Evolutionary conservation across 1,140 invertebrate genomes (phyloP).

Genomic region (Antheraea pernyi): DNA sequence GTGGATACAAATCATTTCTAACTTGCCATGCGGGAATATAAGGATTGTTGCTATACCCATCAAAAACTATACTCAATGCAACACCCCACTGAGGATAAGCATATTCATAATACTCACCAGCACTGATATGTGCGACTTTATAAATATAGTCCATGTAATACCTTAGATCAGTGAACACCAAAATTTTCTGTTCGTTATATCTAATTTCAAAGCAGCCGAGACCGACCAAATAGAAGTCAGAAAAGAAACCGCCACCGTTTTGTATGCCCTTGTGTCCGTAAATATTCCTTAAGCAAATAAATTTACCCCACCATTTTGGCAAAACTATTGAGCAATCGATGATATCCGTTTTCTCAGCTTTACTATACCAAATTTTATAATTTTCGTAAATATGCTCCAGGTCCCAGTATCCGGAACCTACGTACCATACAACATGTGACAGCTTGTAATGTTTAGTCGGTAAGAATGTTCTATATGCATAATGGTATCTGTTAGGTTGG

Average conservation of each 20-base stretch:
- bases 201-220: slow-evolving; percentile 55
- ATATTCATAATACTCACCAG: slow-evolving; percentile 55
- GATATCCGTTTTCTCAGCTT: slow-evolving; percentile 14
- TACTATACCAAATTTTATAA: slow-evolving; percentile 42
- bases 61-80: slow-evolving; percentile 13
- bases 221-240: slow-evolving; percentile 25
- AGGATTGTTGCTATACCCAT: slow-evolving; percentile 25
- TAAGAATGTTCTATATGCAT: slow-evolving; percentile 30
- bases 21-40: slow-evolving; percentile 32
- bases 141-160: slow-evolving; percentile 44
- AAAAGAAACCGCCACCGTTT: slow-evolving; percentile 37
- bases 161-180: slow-evolving; percentile 53
- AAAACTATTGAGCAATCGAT: slow-evolving; percentile 52
- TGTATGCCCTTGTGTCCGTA: slow-evolving; percentile 27
- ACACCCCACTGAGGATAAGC: slow-evolving; percentile 49
- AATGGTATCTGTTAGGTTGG: slow-evolving; percentile 21
- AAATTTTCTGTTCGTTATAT: slow-evolving; percentile 51
- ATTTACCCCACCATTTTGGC: slow-evolving; percentile 63
- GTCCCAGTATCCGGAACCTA: slow-evolving; percentile 42
- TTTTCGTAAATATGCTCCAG: slow-evolving; percentile 44
- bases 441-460: slow-evolving; percentile 16
- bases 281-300: slow-evolving; percentile 48
- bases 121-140: slow-evolving; percentile 29
- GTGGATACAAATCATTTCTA: slow-evolving; percentile 29
- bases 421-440: slow-evolving; percentile 18